Percentiles rank a stretch among this genome's conserved stretches.
Evolutionary conservation across 2,888 invertebrate genomes (phyloP).

Genomic region (Conistra vaccinii): DNA sequence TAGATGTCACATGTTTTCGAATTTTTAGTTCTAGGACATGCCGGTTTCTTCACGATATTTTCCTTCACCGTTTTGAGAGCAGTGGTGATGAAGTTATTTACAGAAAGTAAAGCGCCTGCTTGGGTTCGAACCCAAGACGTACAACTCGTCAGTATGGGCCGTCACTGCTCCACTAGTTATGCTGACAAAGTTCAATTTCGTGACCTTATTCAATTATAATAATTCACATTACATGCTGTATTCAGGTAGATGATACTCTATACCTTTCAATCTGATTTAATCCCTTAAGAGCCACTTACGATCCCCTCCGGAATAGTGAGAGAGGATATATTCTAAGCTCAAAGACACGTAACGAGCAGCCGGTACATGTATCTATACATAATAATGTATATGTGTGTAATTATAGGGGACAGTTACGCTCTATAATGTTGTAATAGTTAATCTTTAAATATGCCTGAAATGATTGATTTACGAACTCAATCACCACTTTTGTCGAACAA

Average conservation of each 20-base stretch:
- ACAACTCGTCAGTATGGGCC: too few species aligned
- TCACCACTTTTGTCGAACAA: not conserved
- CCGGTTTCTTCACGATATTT: too few species aligned
- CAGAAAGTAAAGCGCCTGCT: too few species aligned
- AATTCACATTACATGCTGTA: not conserved
- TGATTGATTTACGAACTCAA: not conserved
- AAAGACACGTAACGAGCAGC: constrained; percentile 37
- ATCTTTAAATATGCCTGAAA: not conserved
- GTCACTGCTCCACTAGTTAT: too few species aligned
- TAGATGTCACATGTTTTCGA: too few species aligned
- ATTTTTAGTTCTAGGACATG: too few species aligned
- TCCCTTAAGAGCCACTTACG: constrained; percentile 46
- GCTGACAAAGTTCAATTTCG: not conserved
- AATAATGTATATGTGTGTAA: not conserved
- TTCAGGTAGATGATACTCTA: constrained; percentile 36
- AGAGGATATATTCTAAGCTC: constrained; percentile 14
- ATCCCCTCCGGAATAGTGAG: constrained; percentile 30
- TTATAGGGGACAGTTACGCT: not conserved
- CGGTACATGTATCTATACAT: not conserved
- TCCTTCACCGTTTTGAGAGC: too few species aligned
- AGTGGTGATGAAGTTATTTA: too few species aligned
- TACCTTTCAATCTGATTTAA: constrained; percentile 48
- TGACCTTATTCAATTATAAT: constrained; percentile 9
- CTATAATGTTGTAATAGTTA: not conserved
- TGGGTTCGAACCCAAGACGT: too few species aligned